Percentiles rank a stretch among this genome's conserved stretches.
Evolutionary conservation across 2,113 vertebrate genomes (phyloP).

Genomic region (Aviceda subcristata): DNA sequence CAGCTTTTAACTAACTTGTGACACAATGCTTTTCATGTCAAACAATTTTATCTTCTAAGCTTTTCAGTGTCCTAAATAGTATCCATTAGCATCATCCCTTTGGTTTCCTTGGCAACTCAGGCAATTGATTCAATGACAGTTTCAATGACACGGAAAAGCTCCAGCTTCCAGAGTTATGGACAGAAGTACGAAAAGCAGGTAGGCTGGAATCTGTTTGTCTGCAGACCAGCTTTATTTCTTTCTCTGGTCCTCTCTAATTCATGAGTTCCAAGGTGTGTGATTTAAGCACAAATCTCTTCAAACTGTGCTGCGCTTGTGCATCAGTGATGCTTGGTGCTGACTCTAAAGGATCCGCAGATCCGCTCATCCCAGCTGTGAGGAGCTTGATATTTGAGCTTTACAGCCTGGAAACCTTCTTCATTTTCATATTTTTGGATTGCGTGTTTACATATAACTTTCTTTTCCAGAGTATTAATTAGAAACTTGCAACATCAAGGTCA

Average conservation of each 20-base stretch:
- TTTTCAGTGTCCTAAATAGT: constrained; percentile 73
- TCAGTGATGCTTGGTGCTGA: not conserved
- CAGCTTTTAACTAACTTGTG: constrained; percentile 56
- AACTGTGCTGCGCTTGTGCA: not conserved
- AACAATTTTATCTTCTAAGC: constrained; percentile 68
- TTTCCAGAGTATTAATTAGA: not conserved
- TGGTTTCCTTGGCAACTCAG: constrained; percentile 76
- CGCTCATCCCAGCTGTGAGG: not conserved
- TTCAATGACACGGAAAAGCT: constrained; percentile 63
- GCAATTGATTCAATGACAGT: constrained; percentile 68
- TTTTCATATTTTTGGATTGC: not conserved
- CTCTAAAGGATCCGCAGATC: not conserved
- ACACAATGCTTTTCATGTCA: constrained; percentile 65
- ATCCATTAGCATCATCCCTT: constrained; percentile 70
- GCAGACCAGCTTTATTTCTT: constrained; percentile 24
- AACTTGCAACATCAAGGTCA: not conserved
- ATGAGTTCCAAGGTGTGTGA: constrained; percentile 2
- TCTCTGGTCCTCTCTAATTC: constrained; percentile 25
- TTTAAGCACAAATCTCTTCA: not conserved
- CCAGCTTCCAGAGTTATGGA: constrained; percentile 33
- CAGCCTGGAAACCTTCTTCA: not conserved
- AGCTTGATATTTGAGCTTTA: not conserved
- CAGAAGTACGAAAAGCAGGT: constrained; percentile 51
- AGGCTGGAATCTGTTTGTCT: not conserved
- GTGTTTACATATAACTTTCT: not conserved